phyloP scores from a whole-genome alignment of 2,888 invertebrate species.

The Platynereis dumerilii region DNA sequence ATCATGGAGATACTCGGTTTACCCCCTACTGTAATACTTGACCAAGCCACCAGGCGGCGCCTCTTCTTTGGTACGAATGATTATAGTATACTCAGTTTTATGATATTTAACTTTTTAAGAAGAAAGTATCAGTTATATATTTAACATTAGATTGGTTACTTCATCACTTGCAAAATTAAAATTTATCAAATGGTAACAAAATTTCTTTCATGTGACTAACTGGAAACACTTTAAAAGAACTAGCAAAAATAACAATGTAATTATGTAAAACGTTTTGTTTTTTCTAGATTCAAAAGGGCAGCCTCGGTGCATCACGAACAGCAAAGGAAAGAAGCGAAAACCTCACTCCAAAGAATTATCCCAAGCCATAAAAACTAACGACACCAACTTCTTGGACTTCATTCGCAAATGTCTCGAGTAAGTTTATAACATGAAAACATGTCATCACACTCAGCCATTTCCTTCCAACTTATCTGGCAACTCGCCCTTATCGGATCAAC shows the following conservation, averaged over 20 bases:
- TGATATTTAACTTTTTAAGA: background rate
- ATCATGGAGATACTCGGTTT: slow-evolving; percentile 94
- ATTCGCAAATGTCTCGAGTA: slow-evolving; percentile 88
- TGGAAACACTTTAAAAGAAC: too few species aligned
- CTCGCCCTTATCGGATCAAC: too few species aligned
- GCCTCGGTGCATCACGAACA: slow-evolving; percentile 89
- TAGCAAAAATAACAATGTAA: too few species aligned
- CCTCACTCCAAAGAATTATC: slow-evolving; percentile 85
- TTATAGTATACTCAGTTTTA: slow-evolving; percentile 3
- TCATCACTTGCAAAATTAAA: background rate
- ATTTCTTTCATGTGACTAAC: too few species aligned
- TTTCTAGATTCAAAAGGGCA: slow-evolving; percentile 87
- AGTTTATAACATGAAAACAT: slow-evolving; percentile 65
- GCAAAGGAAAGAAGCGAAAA: slow-evolving; percentile 88
- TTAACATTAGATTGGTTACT: background rate
- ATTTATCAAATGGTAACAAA: background rate
- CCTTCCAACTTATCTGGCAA: too few species aligned
- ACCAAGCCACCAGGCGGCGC: slow-evolving; percentile 73
- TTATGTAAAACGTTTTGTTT: too few species aligned
- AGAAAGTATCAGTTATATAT: background rate
- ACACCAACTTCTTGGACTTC: slow-evolving; percentile 89
- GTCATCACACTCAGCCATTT: too few species aligned
- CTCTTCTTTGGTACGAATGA: slow-evolving; percentile 61
- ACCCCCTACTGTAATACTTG: slow-evolving; percentile 86
- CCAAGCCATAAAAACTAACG: slow-evolving; percentile 82